Conservation (phyloP, 1,140 invertebrate species). For the Triops cancriformis region DNA sequence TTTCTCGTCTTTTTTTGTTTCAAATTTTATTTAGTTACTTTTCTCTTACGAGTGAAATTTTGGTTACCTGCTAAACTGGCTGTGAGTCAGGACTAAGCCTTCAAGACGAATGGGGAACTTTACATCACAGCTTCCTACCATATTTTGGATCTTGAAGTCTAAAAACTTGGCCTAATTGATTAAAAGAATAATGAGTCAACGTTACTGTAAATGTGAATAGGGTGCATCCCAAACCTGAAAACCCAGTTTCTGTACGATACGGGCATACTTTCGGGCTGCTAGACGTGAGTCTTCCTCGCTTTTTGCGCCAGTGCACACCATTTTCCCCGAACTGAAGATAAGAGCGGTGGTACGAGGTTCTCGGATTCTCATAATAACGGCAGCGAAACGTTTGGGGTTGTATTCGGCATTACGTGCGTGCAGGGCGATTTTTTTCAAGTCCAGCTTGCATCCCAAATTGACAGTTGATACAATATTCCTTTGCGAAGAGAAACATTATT, state of each 20-base stretch:
- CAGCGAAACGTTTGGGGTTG: conserved; percentile 99
- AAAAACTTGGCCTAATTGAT: conserved; percentile 86
- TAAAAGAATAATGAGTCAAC: conserved; percentile 28
- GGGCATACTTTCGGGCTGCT: conserved; percentile 95
- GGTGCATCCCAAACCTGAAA: conserved; percentile 62
- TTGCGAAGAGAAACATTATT: conserved; percentile 39
- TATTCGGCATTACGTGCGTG: conserved; percentile 99
- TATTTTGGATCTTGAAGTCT: conserved; percentile 99
- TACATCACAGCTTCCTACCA: conserved; percentile 99
- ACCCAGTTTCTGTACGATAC: conserved; percentile 98
- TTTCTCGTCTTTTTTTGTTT: too few species aligned
- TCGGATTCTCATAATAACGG: conserved; percentile 98
- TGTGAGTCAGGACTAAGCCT: conserved; percentile 91
- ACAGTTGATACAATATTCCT: conserved; percentile 97
- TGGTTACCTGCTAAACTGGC: conserved; percentile 82
- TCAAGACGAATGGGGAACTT: conserved; percentile 98
- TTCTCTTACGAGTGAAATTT: background rate
- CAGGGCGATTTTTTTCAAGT: conserved; percentile 94
- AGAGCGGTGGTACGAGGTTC: conserved; percentile 97
- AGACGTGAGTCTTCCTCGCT: conserved; percentile 95
- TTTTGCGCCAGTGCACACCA: conserved; percentile 99
- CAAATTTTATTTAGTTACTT: conserved; percentile 14
- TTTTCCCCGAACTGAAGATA: conserved; percentile 99
- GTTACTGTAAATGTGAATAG: conserved; percentile 8
- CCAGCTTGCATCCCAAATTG: conserved; percentile 90